Percentiles rank a stretch among this genome's conserved stretches.
Evolutionary conservation across 53 echinoderm and acorn worm species (phyloP).

Genomic region (Zoroaster sp.): DNA sequence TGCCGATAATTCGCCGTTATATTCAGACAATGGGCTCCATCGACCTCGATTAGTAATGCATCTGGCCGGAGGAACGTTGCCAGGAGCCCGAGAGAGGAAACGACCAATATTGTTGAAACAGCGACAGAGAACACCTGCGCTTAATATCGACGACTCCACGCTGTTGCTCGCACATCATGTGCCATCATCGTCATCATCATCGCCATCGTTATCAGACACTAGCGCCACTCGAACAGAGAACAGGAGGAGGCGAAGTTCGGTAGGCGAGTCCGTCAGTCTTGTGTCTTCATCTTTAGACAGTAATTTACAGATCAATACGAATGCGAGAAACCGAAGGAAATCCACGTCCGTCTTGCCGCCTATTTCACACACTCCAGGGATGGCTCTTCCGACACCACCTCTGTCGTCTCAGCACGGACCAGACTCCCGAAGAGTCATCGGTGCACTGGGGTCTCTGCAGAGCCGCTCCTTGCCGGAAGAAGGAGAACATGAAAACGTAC

Average conservation of each 20-base stretch:
- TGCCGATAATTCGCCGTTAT: not conserved
- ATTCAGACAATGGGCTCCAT: not conserved
- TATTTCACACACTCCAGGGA: slow-evolving; percentile 6
- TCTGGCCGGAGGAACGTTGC: slow-evolving; percentile 6
- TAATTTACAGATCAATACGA: not conserved
- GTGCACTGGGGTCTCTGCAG: not conserved
- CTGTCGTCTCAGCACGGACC: not conserved
- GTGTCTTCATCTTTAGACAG: not conserved
- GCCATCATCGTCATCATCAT: slow-evolving; percentile 1
- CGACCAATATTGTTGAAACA: slow-evolving; percentile 15
- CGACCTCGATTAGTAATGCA: not conserved
- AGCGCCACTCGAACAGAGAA: not conserved
- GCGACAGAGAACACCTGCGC: slow-evolving; percentile 1
- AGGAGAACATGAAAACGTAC: not conserved
- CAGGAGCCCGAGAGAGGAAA: slow-evolving; percentile 1
- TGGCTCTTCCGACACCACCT: not conserved
- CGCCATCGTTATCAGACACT: not conserved
- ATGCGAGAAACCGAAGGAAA: not conserved
- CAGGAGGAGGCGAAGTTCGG: slow-evolving; percentile 7
- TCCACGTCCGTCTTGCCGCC: slow-evolving; percentile 44
- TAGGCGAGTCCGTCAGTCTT: slow-evolving; percentile 18
- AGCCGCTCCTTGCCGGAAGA: slow-evolving; percentile 43
- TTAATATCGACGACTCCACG: not conserved
- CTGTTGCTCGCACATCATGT: not conserved
- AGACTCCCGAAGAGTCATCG: not conserved